These are phyloP conservation scores for Quadroppia sp. DNA, from an alignment of 2,888 invertebrate species.

Conservation along the genomic window DNA sequence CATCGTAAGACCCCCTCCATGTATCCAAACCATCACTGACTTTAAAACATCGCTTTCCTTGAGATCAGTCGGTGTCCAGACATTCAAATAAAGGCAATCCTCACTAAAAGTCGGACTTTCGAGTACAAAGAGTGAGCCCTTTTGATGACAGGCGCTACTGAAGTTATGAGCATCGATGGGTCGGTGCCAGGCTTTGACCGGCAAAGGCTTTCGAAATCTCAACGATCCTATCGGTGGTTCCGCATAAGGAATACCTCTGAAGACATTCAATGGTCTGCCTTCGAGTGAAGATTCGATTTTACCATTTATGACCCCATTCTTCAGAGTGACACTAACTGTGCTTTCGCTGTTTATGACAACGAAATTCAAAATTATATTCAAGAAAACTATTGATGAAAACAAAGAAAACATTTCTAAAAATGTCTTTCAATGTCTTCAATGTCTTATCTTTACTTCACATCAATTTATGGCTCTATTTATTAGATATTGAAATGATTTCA, in stretches of 20 bases:
- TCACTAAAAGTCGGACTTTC: constrained; percentile 12
- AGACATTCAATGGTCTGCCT: background rate
- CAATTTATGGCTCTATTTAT: too few species aligned
- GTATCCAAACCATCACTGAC: constrained; percentile 31
- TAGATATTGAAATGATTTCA: too few species aligned
- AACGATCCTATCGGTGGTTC: background rate
- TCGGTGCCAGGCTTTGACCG: background rate
- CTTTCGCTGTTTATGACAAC: background rate
- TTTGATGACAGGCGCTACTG: background rate
- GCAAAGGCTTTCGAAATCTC: background rate
- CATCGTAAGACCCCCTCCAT: constrained; percentile 13
- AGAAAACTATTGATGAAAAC: too few species aligned
- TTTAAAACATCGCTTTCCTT: background rate
- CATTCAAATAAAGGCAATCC: constrained; percentile 37
- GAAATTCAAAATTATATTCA: background rate
- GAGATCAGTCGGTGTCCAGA: constrained; percentile 28
- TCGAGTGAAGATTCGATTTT: background rate
- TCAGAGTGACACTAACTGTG: background rate
- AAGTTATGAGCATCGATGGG: background rate
- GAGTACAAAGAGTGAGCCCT: background rate
- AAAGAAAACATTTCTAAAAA: too few species aligned
- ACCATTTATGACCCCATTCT: background rate
- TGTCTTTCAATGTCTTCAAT: too few species aligned
- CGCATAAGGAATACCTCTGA: constrained; percentile 30
- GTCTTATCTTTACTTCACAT: too few species aligned